Base-by-base conservation (phyloP, 2,797 vertebrate genomes). In the Cryptoprocta ferox region DNA sequence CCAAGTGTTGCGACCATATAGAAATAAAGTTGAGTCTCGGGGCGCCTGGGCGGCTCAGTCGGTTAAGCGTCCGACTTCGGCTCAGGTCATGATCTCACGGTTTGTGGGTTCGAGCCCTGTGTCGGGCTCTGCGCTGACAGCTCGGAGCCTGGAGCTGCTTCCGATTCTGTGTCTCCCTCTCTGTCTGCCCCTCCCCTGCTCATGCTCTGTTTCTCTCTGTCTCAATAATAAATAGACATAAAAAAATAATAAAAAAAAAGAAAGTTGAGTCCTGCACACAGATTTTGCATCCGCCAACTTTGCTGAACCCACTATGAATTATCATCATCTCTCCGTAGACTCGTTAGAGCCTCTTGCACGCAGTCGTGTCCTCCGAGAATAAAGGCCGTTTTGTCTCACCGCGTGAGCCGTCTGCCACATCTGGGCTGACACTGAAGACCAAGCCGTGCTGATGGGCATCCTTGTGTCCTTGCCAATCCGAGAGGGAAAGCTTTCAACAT, bases 401-500 rank as follows among this genome's bases (percentile, higher is more conserved):
- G 2, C 7, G 21, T 0, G 3, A 5, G 21, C 82, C 0, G 4
- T 50, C 53, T 1, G 48, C 59, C 19, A 0, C 6, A 0, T 1
- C 63, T 13, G 0, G 48, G 21, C 39, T 39, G 76, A 70, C 3
- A 1, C 0, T 2, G 59, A 4, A 0, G 0, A 30, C 75, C 21
- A 2, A 2, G 4, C 0, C 3, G 50, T 0, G 7, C 53, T 61
- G 3, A 18, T 0, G 7, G 24, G 61, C 53, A 0, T 0, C 66
- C 35, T 32, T 35, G 93, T 56, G 10, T 26, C 15, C 61, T 18
- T n/a, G 68, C 37, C 13, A 6, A 4, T 21, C 45, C 15, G 4
- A 0, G 0, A 8, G 24, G 11, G 14, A 0, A 18, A 13, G 37
- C 94, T 87, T 28, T 92, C 89, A 8, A 0, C 71, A 0, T 7